Evolutionary conservation across 2,113 vertebrate species (phyloP), one percentile per base, ranked within the genome.

Genomic region (Hippocampus comes): DNA sequence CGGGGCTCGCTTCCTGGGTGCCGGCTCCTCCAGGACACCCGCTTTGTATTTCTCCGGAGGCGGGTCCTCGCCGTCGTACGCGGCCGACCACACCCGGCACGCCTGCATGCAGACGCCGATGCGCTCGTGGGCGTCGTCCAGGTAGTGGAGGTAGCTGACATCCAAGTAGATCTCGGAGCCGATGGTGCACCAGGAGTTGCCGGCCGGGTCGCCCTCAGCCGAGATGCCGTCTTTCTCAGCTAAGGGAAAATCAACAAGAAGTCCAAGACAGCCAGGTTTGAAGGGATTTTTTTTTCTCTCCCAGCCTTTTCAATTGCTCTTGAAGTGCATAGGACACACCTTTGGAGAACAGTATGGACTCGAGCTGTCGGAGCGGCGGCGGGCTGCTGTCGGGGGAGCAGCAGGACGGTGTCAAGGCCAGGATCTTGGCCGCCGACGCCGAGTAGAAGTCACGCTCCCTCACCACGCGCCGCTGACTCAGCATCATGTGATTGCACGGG

Each of bases 401-500:
- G 93, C 96, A 98, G 76, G 93, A 91, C 0, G 97, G 97, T 0
- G 95, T 97, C 81, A 98, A 84, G 15, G 95, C 92, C 10, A 99
- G 93, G 74, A 98, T 93, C 85, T 93, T 98, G 66, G 95, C 95
- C 0, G 97, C 95, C 8, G 95, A 98, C 7, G 93, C 92, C 0
- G 97, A 99, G 73, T 98, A 97, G 82, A 93, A 98, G 86, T 98
- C 97, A 81, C 93, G 91, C 83, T 98, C 97, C 81, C 91, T 95
- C 89, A 99, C 93, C 59, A 96, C 94, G 0, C 91, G 78, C 4
- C 95, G 89, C 87, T 99, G 97, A 86, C 97, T 98, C 90, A 95
- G 80, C 97, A 99, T 98, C 91, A 98, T 96, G 90, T 98, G 95
- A 86, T 95, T 98, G 90, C 97, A 99, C 0, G 97, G 96, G 85